These are phyloP conservation scores for Palythoa heliodiscus DNA, from an alignment of 92 coral and sea anemone genomes.

Conservation along the genomic window DNA sequence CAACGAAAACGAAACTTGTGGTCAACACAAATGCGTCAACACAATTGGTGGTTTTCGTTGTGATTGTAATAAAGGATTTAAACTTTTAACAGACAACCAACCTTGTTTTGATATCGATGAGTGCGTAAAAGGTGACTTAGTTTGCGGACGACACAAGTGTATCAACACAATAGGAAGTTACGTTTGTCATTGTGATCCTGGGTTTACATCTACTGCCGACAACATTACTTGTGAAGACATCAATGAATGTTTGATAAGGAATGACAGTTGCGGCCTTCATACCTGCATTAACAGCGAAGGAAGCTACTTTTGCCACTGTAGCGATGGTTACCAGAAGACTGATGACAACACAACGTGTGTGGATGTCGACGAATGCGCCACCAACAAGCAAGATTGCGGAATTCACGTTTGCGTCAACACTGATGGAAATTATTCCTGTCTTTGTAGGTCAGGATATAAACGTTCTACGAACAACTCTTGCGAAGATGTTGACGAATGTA, in stretches of 20 bases:
- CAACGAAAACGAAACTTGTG: neutral
- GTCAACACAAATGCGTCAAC: constrained; percentile 22
- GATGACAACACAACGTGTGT: constrained; percentile 17
- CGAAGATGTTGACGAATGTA: constrained; percentile 43
- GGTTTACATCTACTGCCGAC: constrained; percentile 7
- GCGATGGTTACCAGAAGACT: neutral
- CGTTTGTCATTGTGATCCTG: constrained; percentile 12
- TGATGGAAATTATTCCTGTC: constrained; percentile 48
- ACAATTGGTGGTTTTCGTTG: constrained; percentile 22
- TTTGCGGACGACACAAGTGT: constrained; percentile 30
- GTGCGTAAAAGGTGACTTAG: neutral
- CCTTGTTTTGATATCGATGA: constrained; percentile 27
- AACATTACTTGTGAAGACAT: constrained; percentile 28
- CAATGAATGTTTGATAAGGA: constrained; percentile 5
- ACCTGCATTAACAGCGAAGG: constrained; percentile 22
- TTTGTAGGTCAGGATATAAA: constrained; percentile 47
- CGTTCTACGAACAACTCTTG: constrained; percentile 33
- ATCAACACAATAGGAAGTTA: constrained; percentile 13
- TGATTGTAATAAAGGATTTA: constrained; percentile 7
- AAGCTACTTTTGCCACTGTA: constrained; percentile 1
- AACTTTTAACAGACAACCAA: constrained; percentile 8
- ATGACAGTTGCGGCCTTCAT: constrained; percentile 12
- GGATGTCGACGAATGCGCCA: constrained; percentile 25
- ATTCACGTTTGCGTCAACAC: constrained; percentile 42
- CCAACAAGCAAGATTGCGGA: constrained; percentile 11